A percentile compares a stretch with the other conserved stretches of the same genome.
phyloP scores from a whole-genome alignment of 2,888 invertebrate species.

The Drosophila gaucha region DNA sequence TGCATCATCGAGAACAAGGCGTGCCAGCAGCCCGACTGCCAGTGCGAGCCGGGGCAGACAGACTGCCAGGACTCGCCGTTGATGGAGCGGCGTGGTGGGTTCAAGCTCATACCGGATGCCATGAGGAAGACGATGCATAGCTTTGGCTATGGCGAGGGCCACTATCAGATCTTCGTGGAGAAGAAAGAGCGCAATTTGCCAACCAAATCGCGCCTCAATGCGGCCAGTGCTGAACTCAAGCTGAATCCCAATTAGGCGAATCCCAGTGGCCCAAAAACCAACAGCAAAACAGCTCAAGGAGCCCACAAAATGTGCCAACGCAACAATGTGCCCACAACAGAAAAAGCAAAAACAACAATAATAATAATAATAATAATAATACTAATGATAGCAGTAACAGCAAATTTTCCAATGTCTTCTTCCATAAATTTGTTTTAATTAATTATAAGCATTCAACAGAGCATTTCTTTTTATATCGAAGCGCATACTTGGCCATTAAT shows the following conservation, averaged over 20 bases:
- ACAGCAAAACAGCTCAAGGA: slow-evolving; percentile 1
- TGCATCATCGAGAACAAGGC: slow-evolving; percentile 74
- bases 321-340: neutral
- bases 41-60: slow-evolving; percentile 31
- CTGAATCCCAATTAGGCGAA: slow-evolving; percentile 75
- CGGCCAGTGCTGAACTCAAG: slow-evolving; percentile 78
- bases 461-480: slow-evolving; percentile 42
- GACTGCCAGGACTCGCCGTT: slow-evolving; percentile 41
- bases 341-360: slow-evolving; percentile 1
- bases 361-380: neutral
- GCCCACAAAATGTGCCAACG: slow-evolving; percentile 57
- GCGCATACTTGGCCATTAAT: slow-evolving; percentile 69
- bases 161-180: slow-evolving; percentile 80
- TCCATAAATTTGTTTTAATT: slow-evolving; percentile 42
- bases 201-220: slow-evolving; percentile 72
- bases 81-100: slow-evolving; percentile 48
- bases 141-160: slow-evolving; percentile 80
- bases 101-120: slow-evolving; percentile 69
- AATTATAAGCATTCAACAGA: slow-evolving; percentile 40
- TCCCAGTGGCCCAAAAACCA: neutral
- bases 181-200: slow-evolving; percentile 79
- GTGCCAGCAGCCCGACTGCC: slow-evolving; percentile 49
- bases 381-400: neutral
- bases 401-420: slow-evolving; percentile 48
- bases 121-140: slow-evolving; percentile 73